Conservation (phyloP, 2,797 vertebrate species). For the Myotis pilosus region DNA sequence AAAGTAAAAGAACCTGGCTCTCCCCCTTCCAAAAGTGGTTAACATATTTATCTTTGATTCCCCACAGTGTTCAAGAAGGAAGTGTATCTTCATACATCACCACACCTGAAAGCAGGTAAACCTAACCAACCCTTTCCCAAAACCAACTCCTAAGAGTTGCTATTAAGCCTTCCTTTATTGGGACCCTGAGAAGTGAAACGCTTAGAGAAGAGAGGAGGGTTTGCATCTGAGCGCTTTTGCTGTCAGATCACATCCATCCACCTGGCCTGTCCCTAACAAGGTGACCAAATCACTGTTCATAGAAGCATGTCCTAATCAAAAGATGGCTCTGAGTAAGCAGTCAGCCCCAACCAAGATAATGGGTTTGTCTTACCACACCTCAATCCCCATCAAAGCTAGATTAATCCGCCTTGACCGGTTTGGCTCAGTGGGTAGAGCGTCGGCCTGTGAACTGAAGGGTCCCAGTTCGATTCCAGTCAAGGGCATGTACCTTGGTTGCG, state of each 20-base stretch:
- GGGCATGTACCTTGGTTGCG: too few species aligned
- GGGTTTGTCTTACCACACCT: background rate
- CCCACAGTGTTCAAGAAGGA: conserved; percentile 82
- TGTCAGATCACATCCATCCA: background rate
- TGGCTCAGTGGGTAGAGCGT: too few species aligned
- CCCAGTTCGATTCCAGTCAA: too few species aligned
- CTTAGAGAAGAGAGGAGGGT: background rate
- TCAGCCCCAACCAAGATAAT: background rate
- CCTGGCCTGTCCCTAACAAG: background rate
- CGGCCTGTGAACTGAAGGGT: too few species aligned
- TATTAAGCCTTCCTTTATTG: background rate
- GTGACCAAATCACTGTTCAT: conserved; percentile 38
- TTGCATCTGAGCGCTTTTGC: conserved; percentile 27
- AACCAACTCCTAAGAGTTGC: background rate
- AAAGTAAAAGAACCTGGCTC: background rate
- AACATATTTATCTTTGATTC: conserved; percentile 7
- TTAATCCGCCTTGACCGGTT: background rate
- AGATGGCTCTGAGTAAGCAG: background rate
- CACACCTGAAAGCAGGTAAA: conserved; percentile 85
- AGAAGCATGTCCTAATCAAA: conserved; percentile 13
- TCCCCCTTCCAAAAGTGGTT: background rate
- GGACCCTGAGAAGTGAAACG: background rate
- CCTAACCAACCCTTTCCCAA: background rate
- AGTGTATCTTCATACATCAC: conserved; percentile 80
- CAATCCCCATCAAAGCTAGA: background rate